A percentile compares a stretch with the other conserved stretches of the same genome.
phyloP scores from a whole-genome alignment of 1,140 invertebrate genomes.

The Zaprionus tsacasi region DNA sequence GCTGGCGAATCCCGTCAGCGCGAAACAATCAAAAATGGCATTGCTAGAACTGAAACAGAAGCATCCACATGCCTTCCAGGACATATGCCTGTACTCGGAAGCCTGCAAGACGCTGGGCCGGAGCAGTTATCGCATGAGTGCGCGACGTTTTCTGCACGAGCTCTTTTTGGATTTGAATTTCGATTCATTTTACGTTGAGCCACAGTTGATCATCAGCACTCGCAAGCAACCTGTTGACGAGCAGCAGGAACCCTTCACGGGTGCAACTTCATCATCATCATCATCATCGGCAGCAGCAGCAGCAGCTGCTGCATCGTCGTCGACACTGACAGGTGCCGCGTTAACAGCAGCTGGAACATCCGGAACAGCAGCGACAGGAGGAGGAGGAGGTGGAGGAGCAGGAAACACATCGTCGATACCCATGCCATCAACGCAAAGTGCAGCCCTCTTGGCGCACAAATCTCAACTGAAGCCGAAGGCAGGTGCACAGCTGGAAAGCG shows the following conservation, averaged over 20 bases:
- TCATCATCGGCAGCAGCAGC: background rate
- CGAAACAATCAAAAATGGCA: slow-evolving; percentile 88
- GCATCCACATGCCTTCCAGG: slow-evolving; percentile 92
- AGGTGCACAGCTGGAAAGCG: slow-evolving; percentile 71
- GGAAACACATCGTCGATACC: background rate
- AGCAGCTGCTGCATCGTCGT: background rate
- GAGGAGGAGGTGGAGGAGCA: too few species aligned
- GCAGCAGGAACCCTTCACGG: slow-evolving; percentile 6
- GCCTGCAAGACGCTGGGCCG: slow-evolving; percentile 91
- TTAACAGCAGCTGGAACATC: background rate
- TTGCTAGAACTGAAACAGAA: slow-evolving; percentile 93
- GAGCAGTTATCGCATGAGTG: slow-evolving; percentile 92
- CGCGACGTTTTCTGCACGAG: slow-evolving; percentile 96
- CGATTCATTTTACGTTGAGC: slow-evolving; percentile 85
- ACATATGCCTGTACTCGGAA: slow-evolving; percentile 97
- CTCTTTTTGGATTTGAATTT: slow-evolving; percentile 95
- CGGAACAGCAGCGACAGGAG: background rate
- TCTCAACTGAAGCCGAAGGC: slow-evolving; percentile 71
- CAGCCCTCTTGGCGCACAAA: slow-evolving; percentile 49
- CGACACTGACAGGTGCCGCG: background rate
- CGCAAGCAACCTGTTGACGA: slow-evolving; percentile 56
- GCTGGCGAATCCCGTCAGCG: slow-evolving; percentile 89
- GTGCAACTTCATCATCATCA: background rate
- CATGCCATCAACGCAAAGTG: background rate
- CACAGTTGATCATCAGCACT: slow-evolving; percentile 77